phyloP scores from a whole-genome alignment of 2,888 invertebrate species.

The Anagyrus pseudococci region DNA sequence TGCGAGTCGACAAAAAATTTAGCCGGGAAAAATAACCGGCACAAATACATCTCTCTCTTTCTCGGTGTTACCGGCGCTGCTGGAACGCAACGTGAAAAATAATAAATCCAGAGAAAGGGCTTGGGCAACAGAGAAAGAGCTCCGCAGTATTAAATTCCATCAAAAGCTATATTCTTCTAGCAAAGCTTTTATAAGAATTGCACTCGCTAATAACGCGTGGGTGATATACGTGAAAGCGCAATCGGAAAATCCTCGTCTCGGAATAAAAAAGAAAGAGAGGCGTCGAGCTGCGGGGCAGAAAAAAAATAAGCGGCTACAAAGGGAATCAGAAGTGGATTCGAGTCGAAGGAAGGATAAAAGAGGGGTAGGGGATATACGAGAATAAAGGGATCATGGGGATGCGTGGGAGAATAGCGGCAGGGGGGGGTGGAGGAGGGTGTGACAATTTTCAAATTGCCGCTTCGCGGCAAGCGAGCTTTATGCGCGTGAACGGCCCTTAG shows the following conservation, averaged over 20 bases:
- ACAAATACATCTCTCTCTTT: not conserved
- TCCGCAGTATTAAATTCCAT: constrained; percentile 4
- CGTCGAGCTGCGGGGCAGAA: not conserved
- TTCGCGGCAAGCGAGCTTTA: not conserved
- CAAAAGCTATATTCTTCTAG: not conserved
- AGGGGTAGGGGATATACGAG: not conserved
- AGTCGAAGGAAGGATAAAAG: not conserved
- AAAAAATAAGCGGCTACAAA: not conserved
- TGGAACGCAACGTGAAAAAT: not conserved
- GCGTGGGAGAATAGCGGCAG: too few species aligned
- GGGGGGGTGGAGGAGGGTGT: not conserved
- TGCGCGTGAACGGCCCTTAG: not conserved
- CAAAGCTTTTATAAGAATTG: constrained; percentile 6
- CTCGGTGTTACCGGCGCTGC: too few species aligned
- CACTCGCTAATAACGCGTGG: not conserved
- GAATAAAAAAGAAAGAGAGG: not conserved
- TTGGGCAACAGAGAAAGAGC: not conserved
- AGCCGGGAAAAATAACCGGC: not conserved
- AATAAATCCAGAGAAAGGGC: constrained; percentile 11
- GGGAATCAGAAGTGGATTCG: not conserved
- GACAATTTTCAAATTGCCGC: constrained; percentile 21
- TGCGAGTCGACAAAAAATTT: not conserved
- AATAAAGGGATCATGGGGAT: too few species aligned
- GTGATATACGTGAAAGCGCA: not conserved
- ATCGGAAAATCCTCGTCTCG: not conserved